A percentile compares a stretch with the other conserved stretches of the same genome.
Conservation (phyloP, 2,113 vertebrate species). For the Oncorhynchus keta region DNA sequence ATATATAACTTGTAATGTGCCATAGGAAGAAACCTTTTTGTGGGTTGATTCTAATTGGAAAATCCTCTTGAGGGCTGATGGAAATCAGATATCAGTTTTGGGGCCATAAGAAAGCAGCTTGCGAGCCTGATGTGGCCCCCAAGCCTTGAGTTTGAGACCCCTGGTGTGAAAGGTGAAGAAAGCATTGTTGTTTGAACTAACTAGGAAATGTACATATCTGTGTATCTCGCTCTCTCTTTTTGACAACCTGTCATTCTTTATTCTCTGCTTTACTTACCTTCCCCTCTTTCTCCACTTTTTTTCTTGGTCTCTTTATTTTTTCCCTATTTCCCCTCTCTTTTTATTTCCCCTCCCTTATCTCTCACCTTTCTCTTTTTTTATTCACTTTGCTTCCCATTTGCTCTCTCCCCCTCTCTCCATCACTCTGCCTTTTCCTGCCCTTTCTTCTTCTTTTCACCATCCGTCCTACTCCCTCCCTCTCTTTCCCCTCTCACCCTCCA, state of each 20-base stretch:
- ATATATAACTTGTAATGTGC: no score
- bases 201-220: conserved; percentile 38
- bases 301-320: not conserved
- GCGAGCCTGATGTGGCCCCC: no score
- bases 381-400: no score
- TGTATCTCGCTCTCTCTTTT: conserved; percentile 12
- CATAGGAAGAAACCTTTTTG: no score
- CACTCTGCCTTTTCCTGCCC: not conserved
- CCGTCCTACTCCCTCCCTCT: no score
- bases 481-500: not conserved
- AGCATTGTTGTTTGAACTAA: conserved; percentile 22
- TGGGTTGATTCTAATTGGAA: not conserved
- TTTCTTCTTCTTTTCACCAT: no score
- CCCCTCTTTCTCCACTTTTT: not conserved
- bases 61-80: no score
- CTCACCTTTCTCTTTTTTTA: no score
- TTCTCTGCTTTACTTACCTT: conserved; percentile 5
- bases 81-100: no score
- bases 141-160: no score
- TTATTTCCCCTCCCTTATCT: no score
- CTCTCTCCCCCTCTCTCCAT: not conserved
- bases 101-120: no score
- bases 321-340: not conserved
- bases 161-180: not conserved
- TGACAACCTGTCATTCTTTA: not conserved